Conservation (phyloP, 2,113 vertebrate genomes). For the Columba janthina region DNA sequence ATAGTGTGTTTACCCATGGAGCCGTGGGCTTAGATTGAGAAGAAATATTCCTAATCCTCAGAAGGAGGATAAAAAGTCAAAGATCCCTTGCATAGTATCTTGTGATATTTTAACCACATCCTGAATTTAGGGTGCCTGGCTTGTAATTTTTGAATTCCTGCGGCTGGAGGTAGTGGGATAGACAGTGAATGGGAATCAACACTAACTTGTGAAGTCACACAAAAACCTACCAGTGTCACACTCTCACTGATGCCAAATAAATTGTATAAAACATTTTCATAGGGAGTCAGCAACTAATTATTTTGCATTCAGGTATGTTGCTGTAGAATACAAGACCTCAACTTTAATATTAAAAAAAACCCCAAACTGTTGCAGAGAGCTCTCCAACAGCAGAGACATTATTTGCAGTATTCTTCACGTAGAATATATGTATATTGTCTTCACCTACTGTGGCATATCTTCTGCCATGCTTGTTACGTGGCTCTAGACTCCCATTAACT, state of each 20-base stretch:
- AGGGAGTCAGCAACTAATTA: not conserved
- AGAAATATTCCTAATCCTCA: not conserved
- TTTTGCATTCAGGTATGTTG: not conserved
- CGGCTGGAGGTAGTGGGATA: not conserved
- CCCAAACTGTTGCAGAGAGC: not conserved
- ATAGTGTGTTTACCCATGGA: not conserved
- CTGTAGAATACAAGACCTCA: constrained; percentile 10
- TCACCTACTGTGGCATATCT: constrained; percentile 74
- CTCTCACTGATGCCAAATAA: constrained; percentile 8
- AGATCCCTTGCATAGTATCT: not conserved
- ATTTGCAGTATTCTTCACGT: constrained; percentile 48
- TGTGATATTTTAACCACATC: not conserved
- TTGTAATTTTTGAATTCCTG: not conserved
- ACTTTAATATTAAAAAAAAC: constrained; percentile 30
- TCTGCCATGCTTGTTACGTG: constrained; percentile 75
- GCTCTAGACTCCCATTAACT: constrained; percentile 81
- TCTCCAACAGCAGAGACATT: constrained; percentile 63
- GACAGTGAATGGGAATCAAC: not conserved
- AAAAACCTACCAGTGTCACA: not conserved
- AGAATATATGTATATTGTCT: constrained; percentile 66
- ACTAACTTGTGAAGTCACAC: not conserved
- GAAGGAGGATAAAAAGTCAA: not conserved
- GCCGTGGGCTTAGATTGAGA: not conserved
- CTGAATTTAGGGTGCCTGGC: not conserved
- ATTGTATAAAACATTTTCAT: not conserved